Percentiles rank a stretch among this genome's conserved stretches.
These are phyloP conservation scores for Otis tarda DNA, from an alignment of 2,113 vertebrate species.

Conservation along the genomic window DNA sequence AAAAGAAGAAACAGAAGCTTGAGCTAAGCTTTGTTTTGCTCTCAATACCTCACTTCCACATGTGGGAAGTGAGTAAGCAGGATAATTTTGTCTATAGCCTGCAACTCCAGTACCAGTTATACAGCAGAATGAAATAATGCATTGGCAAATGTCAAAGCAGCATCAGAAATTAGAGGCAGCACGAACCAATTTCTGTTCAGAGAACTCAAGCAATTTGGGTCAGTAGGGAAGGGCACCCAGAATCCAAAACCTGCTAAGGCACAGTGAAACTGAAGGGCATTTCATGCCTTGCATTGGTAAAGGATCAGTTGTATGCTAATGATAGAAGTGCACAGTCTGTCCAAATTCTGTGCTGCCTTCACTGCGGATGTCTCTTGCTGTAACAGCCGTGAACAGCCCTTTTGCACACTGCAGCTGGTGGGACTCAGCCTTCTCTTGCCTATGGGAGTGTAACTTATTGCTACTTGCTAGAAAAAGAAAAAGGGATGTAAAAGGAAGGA, in stretches of 20 bases:
- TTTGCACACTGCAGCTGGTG: background rate
- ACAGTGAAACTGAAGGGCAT: background rate
- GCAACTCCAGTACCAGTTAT: background rate
- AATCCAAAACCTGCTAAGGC: background rate
- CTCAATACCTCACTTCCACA: background rate
- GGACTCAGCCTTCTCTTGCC: background rate
- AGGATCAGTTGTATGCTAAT: background rate
- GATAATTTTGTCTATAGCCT: background rate
- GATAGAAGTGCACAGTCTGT: background rate
- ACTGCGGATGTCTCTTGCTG: background rate
- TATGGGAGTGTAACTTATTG: background rate
- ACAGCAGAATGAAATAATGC: background rate
- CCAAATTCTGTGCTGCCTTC: background rate
- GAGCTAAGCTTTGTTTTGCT: background rate
- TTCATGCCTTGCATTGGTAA: background rate
- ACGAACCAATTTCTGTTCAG: background rate
- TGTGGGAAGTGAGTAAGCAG: background rate
- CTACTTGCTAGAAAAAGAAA: background rate
- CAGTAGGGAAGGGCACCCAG: background rate
- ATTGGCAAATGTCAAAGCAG: background rate
- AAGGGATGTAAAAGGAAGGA: background rate
- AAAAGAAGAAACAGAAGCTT: constrained; percentile 13
- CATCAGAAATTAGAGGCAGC: background rate
- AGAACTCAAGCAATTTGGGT: background rate
- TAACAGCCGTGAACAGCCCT: background rate